Conservation (phyloP, 1,140 invertebrate species). For the Drosophila auraria region DNA sequence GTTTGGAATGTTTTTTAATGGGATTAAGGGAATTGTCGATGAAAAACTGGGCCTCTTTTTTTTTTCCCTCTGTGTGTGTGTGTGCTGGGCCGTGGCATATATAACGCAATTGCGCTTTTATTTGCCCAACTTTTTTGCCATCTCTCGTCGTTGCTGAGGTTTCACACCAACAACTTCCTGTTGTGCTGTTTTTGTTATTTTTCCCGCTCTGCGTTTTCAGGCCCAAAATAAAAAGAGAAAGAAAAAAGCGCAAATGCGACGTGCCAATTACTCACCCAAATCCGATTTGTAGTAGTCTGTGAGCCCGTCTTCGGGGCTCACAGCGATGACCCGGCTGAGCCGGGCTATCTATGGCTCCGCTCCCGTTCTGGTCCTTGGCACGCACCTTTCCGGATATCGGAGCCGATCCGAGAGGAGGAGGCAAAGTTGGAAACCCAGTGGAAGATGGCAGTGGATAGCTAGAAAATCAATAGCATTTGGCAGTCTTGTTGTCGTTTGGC, state of each 20-base stretch:
- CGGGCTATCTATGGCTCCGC: conserved; percentile 43
- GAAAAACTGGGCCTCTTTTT: conserved; percentile 24
- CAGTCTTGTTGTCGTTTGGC: conserved; percentile 59
- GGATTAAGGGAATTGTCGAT: conserved; percentile 10
- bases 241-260: conserved; percentile 38
- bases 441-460: conserved; percentile 20
- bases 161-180: conserved; percentile 62
- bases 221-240: conserved; percentile 37
- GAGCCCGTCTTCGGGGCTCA: conserved; percentile 14
- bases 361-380: conserved; percentile 43
- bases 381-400: conserved; percentile 48
- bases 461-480: conserved; percentile 81
- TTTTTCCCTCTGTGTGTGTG: conserved; percentile 23
- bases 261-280: conserved; percentile 83
- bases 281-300: conserved; percentile 76
- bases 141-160: conserved; percentile 67
- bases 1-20: conserved; percentile 16
- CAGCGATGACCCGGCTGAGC: conserved; percentile 40
- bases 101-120: conserved; percentile 61
- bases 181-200: conserved; percentile 44
- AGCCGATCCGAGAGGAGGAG: conserved; percentile 22
- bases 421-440: not conserved
- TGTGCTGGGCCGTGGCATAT: conserved; percentile 20
- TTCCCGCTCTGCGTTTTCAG: conserved; percentile 44
- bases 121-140: conserved; percentile 35